These are phyloP conservation scores for Polyommatus icarus DNA, from an alignment of 2,888 invertebrate species.

Conservation along the genomic window DNA sequence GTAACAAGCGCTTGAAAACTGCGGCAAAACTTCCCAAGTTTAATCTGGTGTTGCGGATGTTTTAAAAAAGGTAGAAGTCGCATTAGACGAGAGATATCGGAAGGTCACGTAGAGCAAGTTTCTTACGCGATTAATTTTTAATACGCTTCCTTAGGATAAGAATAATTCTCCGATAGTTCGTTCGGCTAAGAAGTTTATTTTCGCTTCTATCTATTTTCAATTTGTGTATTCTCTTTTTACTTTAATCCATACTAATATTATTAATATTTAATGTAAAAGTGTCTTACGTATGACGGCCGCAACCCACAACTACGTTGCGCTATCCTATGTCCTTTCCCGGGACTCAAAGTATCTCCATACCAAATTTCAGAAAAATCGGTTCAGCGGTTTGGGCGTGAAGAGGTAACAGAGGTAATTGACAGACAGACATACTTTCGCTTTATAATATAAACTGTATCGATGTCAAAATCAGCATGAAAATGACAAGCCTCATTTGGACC, in stretches of 20 bases:
- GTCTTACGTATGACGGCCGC: no score
- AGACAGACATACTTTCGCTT: no score
- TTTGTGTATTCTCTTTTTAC: not conserved
- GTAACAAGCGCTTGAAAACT: not conserved
- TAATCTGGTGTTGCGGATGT: slow-evolving; percentile 18
- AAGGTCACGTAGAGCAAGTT: not conserved
- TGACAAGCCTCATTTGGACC: not conserved
- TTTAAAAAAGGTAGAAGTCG: slow-evolving; percentile 11
- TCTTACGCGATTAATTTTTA: not conserved
- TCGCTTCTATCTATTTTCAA: not conserved
- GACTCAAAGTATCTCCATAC: no score
- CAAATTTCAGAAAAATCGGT: no score
- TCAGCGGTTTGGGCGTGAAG: no score
- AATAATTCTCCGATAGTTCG: not conserved
- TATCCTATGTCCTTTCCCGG: no score
- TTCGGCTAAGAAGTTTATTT: not conserved
- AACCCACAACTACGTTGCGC: no score
- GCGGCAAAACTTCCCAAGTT: slow-evolving; percentile 25
- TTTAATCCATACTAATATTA: not conserved
- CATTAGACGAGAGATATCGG: slow-evolving; percentile 21
- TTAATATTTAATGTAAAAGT: no score
- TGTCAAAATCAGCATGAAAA: no score
- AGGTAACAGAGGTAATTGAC: no score
- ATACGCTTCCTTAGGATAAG: not conserved
- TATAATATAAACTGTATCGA: no score